Conservation (phyloP, 2,888 invertebrate genomes). For the Nineta flava region DNA sequence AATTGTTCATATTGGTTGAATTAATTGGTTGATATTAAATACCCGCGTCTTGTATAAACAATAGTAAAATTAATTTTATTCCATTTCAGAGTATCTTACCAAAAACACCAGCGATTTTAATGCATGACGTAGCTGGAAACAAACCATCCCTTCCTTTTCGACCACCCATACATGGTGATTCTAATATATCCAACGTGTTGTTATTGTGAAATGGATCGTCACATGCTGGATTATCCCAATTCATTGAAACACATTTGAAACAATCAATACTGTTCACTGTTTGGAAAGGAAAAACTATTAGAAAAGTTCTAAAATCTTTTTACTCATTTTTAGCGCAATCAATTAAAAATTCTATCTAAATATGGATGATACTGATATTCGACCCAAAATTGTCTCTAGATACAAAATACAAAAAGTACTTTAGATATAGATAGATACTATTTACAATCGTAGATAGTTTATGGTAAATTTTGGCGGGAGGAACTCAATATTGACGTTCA, state of each 20-base stretch:
- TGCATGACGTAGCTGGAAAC: constrained; percentile 93
- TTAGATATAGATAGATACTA: no score
- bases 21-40: no score
- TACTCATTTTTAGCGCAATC: no score
- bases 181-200: constrained; percentile 64
- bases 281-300: constrained; percentile 8
- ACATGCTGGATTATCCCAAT: constrained; percentile 70
- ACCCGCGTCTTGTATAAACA: no score
- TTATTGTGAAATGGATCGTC: constrained; percentile 96
- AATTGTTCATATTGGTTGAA: no score
- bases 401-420: no score
- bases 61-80: not conserved
- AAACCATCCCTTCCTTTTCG: constrained; percentile 82
- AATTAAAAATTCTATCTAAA: no score
- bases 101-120: constrained; percentile 84
- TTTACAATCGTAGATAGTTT: no score
- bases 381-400: no score
- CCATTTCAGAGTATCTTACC: constrained; percentile 39
- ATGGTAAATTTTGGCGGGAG: no score
- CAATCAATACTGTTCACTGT: constrained; percentile 68
- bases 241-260: constrained; percentile 91
- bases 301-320: not conserved
- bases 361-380: no score
- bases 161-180: constrained; percentile 88
- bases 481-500: no score